These are phyloP conservation scores for Gortyna flavago DNA, from an alignment of 2,888 invertebrate genomes.

Conservation along the genomic window DNA sequence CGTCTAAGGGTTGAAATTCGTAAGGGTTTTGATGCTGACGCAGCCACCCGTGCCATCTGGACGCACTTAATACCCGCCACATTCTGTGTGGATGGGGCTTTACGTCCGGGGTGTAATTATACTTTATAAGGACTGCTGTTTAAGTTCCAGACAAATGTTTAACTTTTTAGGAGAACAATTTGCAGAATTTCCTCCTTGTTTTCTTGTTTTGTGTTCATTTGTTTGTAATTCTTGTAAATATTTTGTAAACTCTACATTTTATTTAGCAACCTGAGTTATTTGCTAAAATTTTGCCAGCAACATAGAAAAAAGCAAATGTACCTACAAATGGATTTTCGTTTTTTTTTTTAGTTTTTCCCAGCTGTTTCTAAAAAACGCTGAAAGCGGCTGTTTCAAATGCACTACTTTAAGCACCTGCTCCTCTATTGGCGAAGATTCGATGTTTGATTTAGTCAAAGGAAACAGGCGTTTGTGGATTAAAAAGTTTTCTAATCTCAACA, in stretches of 20 bases:
- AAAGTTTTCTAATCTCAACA: not conserved
- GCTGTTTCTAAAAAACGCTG: not conserved
- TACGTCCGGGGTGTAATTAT: constrained; percentile 56
- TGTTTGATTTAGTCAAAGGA: constrained; percentile 1
- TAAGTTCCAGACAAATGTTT: constrained; percentile 57
- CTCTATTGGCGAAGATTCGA: not conserved
- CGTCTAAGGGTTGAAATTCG: constrained; percentile 79
- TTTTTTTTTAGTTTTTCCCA: not conserved
- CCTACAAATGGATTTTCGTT: not conserved
- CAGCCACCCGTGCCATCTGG: constrained; percentile 77
- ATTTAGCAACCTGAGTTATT: not conserved
- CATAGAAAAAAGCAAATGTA: not conserved
- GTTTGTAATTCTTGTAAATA: constrained; percentile 29
- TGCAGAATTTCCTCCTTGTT: constrained; percentile 41
- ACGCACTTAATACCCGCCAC: constrained; percentile 65
- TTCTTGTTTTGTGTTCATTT: constrained; percentile 48
- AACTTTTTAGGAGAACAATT: constrained; percentile 44
- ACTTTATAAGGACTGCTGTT: constrained; percentile 52
- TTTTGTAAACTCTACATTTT: constrained; percentile 5
- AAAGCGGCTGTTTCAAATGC: not conserved
- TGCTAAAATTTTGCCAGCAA: not conserved
- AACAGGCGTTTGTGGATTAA: not conserved
- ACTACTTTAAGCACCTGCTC: not conserved
- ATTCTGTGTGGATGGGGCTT: constrained; percentile 61
- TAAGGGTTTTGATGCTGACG: constrained; percentile 76